Base-by-base conservation (phyloP, 2,888 invertebrate genomes). In the Andrena trimmerana region DNA sequence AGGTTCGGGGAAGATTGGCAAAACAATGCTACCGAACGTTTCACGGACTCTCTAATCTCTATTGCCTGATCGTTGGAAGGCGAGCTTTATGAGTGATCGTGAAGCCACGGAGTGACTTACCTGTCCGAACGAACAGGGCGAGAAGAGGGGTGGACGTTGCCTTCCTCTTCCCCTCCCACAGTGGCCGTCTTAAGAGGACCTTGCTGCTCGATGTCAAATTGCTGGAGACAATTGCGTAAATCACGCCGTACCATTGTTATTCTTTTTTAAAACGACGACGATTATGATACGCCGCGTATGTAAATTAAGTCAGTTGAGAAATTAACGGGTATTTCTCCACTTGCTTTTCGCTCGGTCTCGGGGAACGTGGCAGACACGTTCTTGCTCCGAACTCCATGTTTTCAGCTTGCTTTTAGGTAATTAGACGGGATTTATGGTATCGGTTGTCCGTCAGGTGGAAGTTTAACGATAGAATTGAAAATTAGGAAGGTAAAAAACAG, bases 71-170 rank as follows among this genome's bases (percentile, higher is more conserved):
- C 83, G 80, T 80, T 62, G 68, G 86, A 85, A 86, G 62, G 79
- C 77, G 78, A 86, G 82, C 79, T 83, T 89, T 81, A 89, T 87
- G 78, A 88, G 71, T 87, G 88, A 89, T 87, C 84, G 85, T 72
- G 80, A 62, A 59, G 80, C 86, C 78, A 77, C 70, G 63, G 66
- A 82, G 73, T 80, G 20, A 20, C 20, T 20, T 75, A 86, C 88
- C 77, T 88, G 85, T 42, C 62, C 31, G 68, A 65, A 54, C 62
- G 77, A 78, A 88, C 20, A 73, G 81, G 77, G 79, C 79, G 78
- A 80, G 81, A 88, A 84, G 87, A 86, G 88, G 84, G 88, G 86
- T 87, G 73, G 68, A 67, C 74, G 59, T 70, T 16, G 33, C 27
- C 31, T 42, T 42, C 42, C 54, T 66, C 57, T 36, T 78, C 31